phyloP scores from a whole-genome alignment of 37 sponge, comb jelly and placozoan species.

The Oopsacas minuta region DNA sequence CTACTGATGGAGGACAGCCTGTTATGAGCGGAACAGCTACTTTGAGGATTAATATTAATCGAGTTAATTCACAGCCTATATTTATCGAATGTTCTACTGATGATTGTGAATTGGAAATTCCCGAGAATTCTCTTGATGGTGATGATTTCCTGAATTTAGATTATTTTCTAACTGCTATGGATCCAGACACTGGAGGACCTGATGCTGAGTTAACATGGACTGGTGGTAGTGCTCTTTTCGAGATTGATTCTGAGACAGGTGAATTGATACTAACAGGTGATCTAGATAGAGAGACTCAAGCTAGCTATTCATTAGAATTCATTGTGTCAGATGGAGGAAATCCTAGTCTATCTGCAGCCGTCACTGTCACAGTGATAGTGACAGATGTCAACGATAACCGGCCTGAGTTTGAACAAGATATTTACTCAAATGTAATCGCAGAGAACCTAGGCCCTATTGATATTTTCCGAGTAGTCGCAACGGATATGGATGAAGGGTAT shows the following conservation, averaged over 20 bases:
- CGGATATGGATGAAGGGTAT: slow-evolving; percentile 24
- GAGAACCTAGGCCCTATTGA: not conserved
- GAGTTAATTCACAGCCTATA: not conserved
- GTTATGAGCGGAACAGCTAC: not conserved
- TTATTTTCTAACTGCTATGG: not conserved
- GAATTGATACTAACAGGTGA: not conserved
- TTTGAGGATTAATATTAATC: not conserved
- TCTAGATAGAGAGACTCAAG: slow-evolving; percentile 22
- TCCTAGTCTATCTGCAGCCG: not conserved
- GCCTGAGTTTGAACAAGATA: not conserved
- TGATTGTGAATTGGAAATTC: not conserved
- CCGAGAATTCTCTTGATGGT: not conserved
- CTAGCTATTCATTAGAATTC: not conserved
- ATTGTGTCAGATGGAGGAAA: slow-evolving; percentile 15
- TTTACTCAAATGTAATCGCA: not conserved
- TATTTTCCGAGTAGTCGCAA: slow-evolving; percentile 27
- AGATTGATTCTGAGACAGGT: not conserved
- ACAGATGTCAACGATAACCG: slow-evolving; percentile 35
- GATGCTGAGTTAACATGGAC: not conserved
- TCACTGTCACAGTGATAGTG: slow-evolving; percentile 11
- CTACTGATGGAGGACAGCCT: slow-evolving; percentile 8
- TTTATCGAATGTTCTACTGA: not conserved
- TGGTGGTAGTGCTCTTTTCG: not conserved
- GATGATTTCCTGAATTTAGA: not conserved
- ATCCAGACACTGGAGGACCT: not conserved